phyloP scores from a whole-genome alignment of 92 coral and sea anemone species.

The Virgularia gustaviana region DNA sequence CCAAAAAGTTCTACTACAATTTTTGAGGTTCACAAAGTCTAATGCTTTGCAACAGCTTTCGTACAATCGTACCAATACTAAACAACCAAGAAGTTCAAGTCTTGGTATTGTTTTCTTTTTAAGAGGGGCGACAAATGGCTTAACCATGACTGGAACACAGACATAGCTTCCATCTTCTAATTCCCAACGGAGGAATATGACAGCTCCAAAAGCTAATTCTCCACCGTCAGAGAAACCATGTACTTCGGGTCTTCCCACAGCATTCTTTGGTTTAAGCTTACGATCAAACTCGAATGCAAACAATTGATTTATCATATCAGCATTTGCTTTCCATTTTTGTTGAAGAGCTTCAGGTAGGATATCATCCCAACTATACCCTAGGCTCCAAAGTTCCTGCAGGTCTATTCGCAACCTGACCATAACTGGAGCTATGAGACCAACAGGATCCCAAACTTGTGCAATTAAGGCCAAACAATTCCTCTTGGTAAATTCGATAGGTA shows the following conservation, averaged over 20 bases:
- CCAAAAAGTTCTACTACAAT: slow-evolving; percentile 51
- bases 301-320: not conserved
- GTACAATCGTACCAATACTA: not conserved
- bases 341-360: not conserved
- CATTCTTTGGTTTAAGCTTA: not conserved
- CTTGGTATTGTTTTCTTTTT: not conserved
- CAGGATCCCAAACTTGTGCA: not conserved
- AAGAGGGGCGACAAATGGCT: slow-evolving; percentile 1
- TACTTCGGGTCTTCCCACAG: not conserved
- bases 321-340: not conserved
- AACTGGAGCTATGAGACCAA: not conserved
- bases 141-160: slow-evolving; percentile 35
- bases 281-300: not conserved
- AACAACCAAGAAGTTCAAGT: not conserved
- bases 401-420: not conserved
- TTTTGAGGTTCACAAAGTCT: slow-evolving; percentile 39
- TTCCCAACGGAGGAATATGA: not conserved
- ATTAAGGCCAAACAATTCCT: not conserved
- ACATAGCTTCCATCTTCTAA: slow-evolving; percentile 35
- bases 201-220: not conserved
- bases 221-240: not conserved
- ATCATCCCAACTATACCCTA: not conserved
- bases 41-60: slow-evolving; percentile 46
- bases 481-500: not conserved
- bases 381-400: not conserved